phyloP scores from a whole-genome alignment of 2,888 invertebrate genomes.

The Pyrocoelia pectoralis region DNA sequence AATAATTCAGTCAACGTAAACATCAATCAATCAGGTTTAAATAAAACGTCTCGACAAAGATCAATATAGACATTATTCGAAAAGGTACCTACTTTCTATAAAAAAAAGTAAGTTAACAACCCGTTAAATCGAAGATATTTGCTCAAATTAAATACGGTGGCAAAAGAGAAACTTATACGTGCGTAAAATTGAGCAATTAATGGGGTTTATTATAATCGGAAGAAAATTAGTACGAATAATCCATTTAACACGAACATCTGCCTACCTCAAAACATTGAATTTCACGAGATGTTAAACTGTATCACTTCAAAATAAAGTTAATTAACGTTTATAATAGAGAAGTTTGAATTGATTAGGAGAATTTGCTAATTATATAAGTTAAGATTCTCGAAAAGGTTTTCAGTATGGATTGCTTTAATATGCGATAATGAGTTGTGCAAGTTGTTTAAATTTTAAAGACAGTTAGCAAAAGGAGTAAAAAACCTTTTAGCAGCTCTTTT shows the following conservation, averaged over 20 bases:
- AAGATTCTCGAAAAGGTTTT: no score
- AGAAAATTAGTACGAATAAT: conserved; percentile 1
- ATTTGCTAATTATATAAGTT: background rate
- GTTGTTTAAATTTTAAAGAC: conserved; percentile 4
- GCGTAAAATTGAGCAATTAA: background rate
- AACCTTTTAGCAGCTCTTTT: background rate
- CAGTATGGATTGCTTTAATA: background rate
- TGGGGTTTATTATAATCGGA: background rate
- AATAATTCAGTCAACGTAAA: no score
- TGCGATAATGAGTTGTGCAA: background rate
- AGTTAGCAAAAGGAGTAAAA: background rate
- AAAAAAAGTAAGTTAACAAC: background rate
- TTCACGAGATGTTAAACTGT: background rate
- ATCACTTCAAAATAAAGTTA: conserved; percentile 2
- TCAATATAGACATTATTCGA: no score
- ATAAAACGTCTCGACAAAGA: no score
- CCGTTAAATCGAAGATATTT: background rate
- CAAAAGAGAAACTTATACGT: background rate
- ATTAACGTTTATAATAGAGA: background rate
- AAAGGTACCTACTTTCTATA: background rate
- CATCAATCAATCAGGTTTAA: no score
- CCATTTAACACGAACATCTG: background rate
- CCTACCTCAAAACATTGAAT: background rate
- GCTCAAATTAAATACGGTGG: background rate
- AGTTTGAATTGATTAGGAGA: background rate